Evolutionary conservation across 2,797 vertebrate species (phyloP), one percentile per base, ranked within the genome.

Genomic region (Thunnus albacares): DNA sequence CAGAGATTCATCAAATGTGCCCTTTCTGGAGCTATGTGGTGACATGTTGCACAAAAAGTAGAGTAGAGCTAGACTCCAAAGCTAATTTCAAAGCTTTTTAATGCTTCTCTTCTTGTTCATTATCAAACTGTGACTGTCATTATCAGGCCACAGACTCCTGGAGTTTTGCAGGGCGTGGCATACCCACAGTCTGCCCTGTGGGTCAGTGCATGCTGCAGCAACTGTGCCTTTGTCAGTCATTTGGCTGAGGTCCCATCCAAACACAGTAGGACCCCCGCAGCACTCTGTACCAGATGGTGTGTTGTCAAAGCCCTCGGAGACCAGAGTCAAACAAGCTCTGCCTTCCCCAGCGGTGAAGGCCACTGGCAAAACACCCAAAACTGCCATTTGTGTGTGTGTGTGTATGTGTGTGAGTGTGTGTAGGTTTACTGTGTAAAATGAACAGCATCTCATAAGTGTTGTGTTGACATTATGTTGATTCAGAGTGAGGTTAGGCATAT

Each of bases 221-320:
- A 52, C 69, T 71, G 79, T 55, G 75, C 56, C 64, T 71, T 63
- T 87, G 71, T 89, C 77, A 83, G 78, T 75, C 49, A 35, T 69
- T 84, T 85, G 60, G 79, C 75, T 52, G 59, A 51, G 45, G 11
- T 88, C 82, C 79, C 77, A 77, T 66, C 77, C 41, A 71, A 20
- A 59, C 66, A 83, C 71, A 79, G 61, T 41, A 18, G 14, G 70
- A 66, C 70, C 67, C 79, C 61, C 47, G 59, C 12, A 52, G 71
- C 57, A 41, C 58, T 24, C 33, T 41, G 61, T 30, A 81, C 88
- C 92, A 92, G 87, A 94, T 92, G 90, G 86, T 28, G 51, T 71
- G 55, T 80, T 82, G 79, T 92, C 87, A 84, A 82, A 88, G 62
- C 80, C 79, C 75, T 71, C 8, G 70, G 89, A 87, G 86, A 77